phyloP scores from a whole-genome alignment of 2,113 vertebrate species.

The Tringa solitaria region DNA sequence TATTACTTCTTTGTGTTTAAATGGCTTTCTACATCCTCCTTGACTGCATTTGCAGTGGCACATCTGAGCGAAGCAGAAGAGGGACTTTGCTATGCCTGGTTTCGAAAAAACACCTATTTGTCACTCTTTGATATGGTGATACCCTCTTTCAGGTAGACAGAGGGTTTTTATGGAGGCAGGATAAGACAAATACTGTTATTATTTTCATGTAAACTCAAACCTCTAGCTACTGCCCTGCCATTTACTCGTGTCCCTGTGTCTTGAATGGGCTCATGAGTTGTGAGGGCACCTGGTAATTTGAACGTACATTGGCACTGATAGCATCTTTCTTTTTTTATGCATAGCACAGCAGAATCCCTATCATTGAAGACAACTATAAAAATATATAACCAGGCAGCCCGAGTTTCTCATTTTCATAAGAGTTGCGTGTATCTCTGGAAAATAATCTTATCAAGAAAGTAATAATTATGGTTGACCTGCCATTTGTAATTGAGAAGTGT shows the following conservation, averaged over 20 bases:
- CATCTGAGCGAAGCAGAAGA: neutral
- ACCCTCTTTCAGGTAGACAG: neutral
- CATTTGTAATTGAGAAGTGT: constrained; percentile 31
- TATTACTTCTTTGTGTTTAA: neutral
- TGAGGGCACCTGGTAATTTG: neutral
- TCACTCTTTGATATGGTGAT: neutral
- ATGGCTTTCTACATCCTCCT: neutral
- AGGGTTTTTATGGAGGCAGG: neutral
- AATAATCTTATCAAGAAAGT: constrained; percentile 23
- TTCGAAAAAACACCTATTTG: neutral
- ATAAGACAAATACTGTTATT: neutral
- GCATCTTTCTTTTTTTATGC: neutral
- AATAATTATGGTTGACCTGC: constrained; percentile 16
- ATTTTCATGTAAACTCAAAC: neutral
- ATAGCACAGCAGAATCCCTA: neutral
- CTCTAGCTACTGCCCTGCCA: neutral
- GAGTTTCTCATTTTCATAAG: neutral
- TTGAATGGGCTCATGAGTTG: neutral
- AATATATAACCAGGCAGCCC: neutral
- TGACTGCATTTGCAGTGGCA: neutral
- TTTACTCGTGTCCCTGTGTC: neutral
- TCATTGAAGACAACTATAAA: neutral
- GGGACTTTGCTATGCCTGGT: accelerated
- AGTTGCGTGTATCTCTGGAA: neutral
- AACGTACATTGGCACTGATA: neutral